phyloP scores from a whole-genome alignment of 2,797 vertebrate species.

The Sebastes elongatus region DNA sequence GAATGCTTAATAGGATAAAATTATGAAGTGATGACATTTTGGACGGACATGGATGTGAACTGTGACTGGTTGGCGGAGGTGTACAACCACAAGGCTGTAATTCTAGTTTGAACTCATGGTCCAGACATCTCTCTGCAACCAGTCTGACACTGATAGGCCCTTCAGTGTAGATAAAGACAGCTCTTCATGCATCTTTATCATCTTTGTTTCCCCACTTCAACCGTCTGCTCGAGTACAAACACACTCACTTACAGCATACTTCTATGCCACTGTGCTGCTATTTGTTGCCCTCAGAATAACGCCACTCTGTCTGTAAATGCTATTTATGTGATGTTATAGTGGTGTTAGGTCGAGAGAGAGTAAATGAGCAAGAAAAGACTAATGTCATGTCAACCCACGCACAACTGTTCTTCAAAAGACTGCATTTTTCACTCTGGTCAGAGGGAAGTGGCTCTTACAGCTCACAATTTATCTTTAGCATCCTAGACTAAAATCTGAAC shows the following conservation, averaged over 20 bases:
- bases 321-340: slow-evolving; percentile 2
- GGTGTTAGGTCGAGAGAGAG: slow-evolving; percentile 3
- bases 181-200: not conserved
- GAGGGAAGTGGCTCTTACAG: slow-evolving; percentile 13
- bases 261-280: not conserved
- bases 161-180: not conserved
- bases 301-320: not conserved
- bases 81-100: no score
- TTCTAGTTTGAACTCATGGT: not conserved
- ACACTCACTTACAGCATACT: not conserved
- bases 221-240: not conserved
- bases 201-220: not conserved
- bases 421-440: slow-evolving; percentile 20
- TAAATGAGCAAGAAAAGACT: slow-evolving; percentile 39
- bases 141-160: not conserved
- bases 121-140: not conserved
- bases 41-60: not conserved
- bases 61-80: not conserved
- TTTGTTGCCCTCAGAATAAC: not conserved
- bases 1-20: not conserved
- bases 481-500: not conserved
- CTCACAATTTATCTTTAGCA: slow-evolving; percentile 19
- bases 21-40: not conserved
- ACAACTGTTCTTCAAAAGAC: slow-evolving; percentile 38
- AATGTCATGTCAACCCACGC: slow-evolving; percentile 21